Evolutionary conservation across 35 echinoderm and acorn worm species (phyloP).

Genomic region (Lytechinus pictus): DNA sequence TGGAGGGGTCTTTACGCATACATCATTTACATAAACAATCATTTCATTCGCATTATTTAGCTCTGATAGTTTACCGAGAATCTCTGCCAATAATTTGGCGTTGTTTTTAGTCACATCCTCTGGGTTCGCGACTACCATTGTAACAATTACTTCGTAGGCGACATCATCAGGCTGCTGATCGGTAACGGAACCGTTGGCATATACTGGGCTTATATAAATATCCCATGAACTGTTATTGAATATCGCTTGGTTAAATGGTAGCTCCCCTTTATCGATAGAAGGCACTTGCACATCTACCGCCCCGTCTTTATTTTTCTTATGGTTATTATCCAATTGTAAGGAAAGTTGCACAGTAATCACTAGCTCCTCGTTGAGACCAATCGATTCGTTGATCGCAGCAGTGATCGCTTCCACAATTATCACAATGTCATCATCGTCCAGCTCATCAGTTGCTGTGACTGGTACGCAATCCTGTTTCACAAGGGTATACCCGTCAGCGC

Average conservation of each 20-base stretch:
- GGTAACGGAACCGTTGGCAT: neutral
- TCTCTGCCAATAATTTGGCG: neutral
- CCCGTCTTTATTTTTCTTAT: neutral
- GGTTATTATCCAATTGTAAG: neutral
- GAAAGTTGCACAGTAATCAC: neutral
- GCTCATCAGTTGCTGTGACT: neutral
- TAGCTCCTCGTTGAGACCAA: neutral
- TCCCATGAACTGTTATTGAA: neutral
- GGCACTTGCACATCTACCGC: neutral
- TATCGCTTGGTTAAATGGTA: neutral
- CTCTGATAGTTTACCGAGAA: neutral
- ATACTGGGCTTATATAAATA: neutral
- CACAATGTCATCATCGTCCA: neutral
- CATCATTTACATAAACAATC: neutral
- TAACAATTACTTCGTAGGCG: neutral
- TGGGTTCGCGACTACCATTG: slow-evolving; percentile 7
- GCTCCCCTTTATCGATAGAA: neutral
- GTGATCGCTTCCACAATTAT: neutral
- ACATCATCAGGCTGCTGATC: neutral
- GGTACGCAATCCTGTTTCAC: slow-evolving; percentile 57
- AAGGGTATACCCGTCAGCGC: slow-evolving; percentile 60
- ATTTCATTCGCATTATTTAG: slow-evolving; percentile 6
- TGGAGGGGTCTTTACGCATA: neutral
- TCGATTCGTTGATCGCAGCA: slow-evolving; percentile 18
- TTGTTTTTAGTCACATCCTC: neutral